Evolutionary conservation across 2,888 invertebrate species (phyloP), one percentile per base, ranked within the genome.

Genomic region (Callosobruchus maculatus): DNA sequence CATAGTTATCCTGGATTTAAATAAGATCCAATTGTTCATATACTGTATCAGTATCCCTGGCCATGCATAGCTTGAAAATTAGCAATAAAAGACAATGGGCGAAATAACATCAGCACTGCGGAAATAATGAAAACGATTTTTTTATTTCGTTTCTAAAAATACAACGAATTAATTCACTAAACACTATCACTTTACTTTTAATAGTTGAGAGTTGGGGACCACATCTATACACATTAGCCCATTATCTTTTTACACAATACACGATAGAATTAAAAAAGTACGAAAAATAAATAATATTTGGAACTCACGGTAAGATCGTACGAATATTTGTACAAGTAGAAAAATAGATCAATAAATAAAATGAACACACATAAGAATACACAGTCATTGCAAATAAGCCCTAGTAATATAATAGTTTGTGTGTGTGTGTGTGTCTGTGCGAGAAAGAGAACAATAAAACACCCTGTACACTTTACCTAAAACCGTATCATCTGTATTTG

Each of bases 291-390:
- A 74, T 74, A 70, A 74, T 74, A 71, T 74, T 73, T 73, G 72
- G 49, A 49, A 49, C 49, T 49, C 49, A 49, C 49, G 18, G 49
- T 49, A 49, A 49, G 49, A 49, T 49, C 49, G 67, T 72, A 70
- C 71, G 67, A 68, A 74, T 69, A 74, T 78, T 75, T 77, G 74
- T 76, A 78, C 77, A 78, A 70, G 72, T 78, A 76, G 73, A 77
- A 77, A 78, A 78, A 78, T 77, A 78, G 71, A 78, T 49, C 49
- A 49, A 77, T 77, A 78, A 78, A 74, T 77, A 74, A 76, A 75
- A 69, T 76, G 74, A 77, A 77, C 77, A 76, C 77, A 75, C 73
- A 75, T 74, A 78, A 70, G 74, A 49, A 49, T 49, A 49, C 49
- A 49, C 13, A 49, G 18, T 49, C 49, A 49, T 49, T 49, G 18